Evolutionary conservation across 2,797 vertebrate species (phyloP).

Genomic region (Rhynchonycteris naso): DNA sequence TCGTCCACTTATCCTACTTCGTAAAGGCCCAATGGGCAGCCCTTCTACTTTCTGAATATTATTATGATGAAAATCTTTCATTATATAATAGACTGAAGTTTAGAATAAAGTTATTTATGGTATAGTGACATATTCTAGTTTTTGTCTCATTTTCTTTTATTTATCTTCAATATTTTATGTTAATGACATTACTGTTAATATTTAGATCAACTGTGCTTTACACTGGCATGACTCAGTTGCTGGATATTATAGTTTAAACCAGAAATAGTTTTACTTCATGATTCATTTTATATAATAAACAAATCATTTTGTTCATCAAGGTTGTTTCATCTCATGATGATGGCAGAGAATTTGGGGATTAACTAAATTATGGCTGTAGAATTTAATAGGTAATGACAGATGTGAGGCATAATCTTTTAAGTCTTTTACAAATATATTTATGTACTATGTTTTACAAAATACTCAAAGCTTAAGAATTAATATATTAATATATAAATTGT

Average conservation of each 20-base stretch:
- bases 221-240: not conserved
- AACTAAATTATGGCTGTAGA: slow-evolving; percentile 56
- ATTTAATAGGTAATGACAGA: slow-evolving; percentile 55
- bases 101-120: not conserved
- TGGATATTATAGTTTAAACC: not conserved
- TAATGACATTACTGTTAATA: not conserved
- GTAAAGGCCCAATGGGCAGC: not conserved
- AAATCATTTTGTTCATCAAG: slow-evolving; percentile 64
- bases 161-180: not conserved
- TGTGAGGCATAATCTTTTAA: slow-evolving; percentile 35
- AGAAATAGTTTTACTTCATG: slow-evolving; percentile 66
- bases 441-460: not conserved
- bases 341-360: slow-evolving; percentile 63
- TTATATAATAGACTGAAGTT: not conserved
- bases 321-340: slow-evolving; percentile 53
- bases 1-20: not conserved
- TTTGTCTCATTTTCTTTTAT: not conserved
- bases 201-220: not conserved
- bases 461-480: slow-evolving; percentile 24
- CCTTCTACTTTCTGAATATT: not conserved
- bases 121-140: not conserved
- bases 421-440: slow-evolving; percentile 46
- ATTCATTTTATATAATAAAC: slow-evolving; percentile 58
- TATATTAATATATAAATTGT: not conserved
- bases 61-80: not conserved